Evolutionary conservation across 2,113 vertebrate species (phyloP), one percentile per base, ranked within the genome.

Genomic region (Odocoileus hemionus): DNA sequence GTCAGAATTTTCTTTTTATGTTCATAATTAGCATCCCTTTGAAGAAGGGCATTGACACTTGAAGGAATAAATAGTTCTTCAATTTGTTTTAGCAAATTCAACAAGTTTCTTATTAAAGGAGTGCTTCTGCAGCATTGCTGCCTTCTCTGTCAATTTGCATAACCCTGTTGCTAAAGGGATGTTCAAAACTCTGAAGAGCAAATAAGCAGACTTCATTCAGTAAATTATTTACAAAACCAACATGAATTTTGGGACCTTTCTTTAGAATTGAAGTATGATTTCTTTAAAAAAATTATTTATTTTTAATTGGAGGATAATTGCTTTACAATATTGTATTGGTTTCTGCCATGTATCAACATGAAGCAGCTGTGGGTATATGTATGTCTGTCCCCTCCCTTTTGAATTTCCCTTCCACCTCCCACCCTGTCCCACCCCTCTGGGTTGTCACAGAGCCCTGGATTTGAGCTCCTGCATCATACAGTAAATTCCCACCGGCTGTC

Each of bases 1-100:
- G 64, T 30, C 45, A 36, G 74, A 70, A 70, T 60, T 95, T 91
- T 52, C 52, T 91, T 79, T 94, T 89, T 78, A 61, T 76, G 50
- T 50, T 97, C 67, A 39, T 96, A 96, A 96, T 94, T 96, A 96
- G 87, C 52, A 55, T 33, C 80, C 33, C 89, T 96, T 95, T 86
- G 64, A 95, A 82, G 85, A 97, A 39, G 57, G 43, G 70, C 76
- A 13, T 52, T 57, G 82, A 74, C 52, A 88, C 45, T 93, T 87
- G 60, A 61, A 57, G 80, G 78, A 61, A 70, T 76, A 95, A 92
- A 84, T 74, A 92, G 86, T 55, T 91, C 86, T 74, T 93, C 89
- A 93, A 57, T 88, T 78, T 85, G 93, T 83, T 91, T 67, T 88
- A 74, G 64, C 55, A 25, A 84, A 91, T 79, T 87, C 76, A 58